Base-by-base conservation (phyloP, 2,888 invertebrate genomes). In the Axea sp. region DNA sequence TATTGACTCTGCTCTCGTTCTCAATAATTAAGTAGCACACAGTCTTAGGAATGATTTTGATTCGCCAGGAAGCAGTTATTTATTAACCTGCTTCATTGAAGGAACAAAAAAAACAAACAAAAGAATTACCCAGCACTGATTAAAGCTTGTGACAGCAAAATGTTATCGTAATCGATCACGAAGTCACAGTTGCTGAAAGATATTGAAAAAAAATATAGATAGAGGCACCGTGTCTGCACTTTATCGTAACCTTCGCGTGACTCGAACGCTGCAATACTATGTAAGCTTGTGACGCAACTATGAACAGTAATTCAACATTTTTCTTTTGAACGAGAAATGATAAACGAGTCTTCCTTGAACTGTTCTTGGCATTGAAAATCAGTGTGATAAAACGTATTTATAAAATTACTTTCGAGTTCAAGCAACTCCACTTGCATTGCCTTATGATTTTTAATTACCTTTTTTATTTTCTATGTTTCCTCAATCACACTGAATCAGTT, bases 221-320 rank as follows among this genome's bases (percentile, higher is more conserved):
- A 37, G 19, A 28, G 19, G 51, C 19, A 43, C 0, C 15, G 8
- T 22, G n/a, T 31, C 22, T 60, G 45, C 51, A 33, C 37, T 55
- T 73, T 60, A 60, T 60, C 60, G 7, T 65, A 53, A 73, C 73
- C 73, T 73, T 73, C 65, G 73, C 73, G 65, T 73, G 73, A 73
- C 65, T 65, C 47, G 22, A 47, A 31, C 33, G 31, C 57, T 64
- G 51, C 59, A 55, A 51, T 59, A 51, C 41, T 22, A 39, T 65
- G 65, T 60, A 28, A 47, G 35, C 12, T 24, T 11, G 47, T 73
- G 59, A 73, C 53, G 73, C 73, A 73, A 73, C 28, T 22, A 14
- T 30, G 51, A 57, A 22, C 49, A 51, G 41, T 55, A 71, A 64
- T 71, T 64, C 47, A 9, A 15, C 19, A 57, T 57, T 53, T 60